Percentiles rank a stretch among this genome's conserved stretches.
phyloP scores from a whole-genome alignment of 2,113 vertebrate species.

The Sakesphorus luctuosus region DNA sequence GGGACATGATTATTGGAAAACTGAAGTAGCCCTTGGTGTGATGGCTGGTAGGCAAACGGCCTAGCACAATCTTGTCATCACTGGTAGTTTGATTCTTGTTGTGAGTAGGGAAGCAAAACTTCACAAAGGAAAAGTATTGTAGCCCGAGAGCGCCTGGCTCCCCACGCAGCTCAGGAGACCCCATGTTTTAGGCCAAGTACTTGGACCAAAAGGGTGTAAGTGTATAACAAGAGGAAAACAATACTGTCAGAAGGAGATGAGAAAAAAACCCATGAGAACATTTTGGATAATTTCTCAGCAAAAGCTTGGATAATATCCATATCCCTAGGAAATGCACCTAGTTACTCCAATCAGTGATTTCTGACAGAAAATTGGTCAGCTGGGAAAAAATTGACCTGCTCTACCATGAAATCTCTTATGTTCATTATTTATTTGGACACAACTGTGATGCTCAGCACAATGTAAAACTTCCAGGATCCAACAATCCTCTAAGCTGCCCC shows the following conservation, averaged over 20 bases:
- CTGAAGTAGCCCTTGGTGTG: neutral
- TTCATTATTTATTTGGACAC: slow-evolving; percentile 7
- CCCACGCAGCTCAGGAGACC: neutral
- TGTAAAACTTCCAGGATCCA: neutral
- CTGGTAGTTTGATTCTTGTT: neutral
- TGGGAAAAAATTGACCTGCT: neutral
- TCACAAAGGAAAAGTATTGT: neutral
- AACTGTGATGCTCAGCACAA: neutral
- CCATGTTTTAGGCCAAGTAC: neutral
- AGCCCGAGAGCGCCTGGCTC: neutral
- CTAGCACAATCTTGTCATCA: neutral
- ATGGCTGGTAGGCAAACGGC: neutral
- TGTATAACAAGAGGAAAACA: neutral
- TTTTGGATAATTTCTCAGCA: neutral
- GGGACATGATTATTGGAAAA: neutral
- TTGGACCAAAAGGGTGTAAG: neutral
- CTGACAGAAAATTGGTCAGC: neutral
- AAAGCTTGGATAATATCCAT: neutral
- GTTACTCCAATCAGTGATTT: neutral
- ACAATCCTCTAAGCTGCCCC: neutral
- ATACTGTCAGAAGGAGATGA: neutral
- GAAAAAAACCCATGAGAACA: neutral
- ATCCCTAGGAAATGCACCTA: neutral
- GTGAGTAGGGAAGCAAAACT: neutral
- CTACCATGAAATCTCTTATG: neutral